A percentile compares a stretch with the other conserved stretches of the same genome.
These are phyloP conservation scores for Amphipoea lucens DNA, from an alignment of 2,888 invertebrate species.

Conservation along the genomic window DNA sequence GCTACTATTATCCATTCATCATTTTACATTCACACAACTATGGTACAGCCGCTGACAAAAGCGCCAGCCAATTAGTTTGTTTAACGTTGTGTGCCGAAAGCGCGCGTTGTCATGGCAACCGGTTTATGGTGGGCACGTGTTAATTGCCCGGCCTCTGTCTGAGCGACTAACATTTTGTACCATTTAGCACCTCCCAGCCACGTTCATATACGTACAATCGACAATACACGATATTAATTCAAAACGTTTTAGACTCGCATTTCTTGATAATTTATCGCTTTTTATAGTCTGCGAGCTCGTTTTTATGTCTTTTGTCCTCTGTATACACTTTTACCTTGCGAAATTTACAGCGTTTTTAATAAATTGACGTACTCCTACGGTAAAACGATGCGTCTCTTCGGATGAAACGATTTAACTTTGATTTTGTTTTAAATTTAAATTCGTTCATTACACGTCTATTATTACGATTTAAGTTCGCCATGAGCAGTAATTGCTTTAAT, in stretches of 20 bases:
- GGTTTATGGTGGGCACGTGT: constrained; percentile 77
- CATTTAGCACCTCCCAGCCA: constrained; percentile 78
- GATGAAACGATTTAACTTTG: constrained; percentile 50
- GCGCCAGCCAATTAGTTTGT: constrained; percentile 85
- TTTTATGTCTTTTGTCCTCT: constrained; percentile 34
- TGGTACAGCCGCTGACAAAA: constrained; percentile 76
- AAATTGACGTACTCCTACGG: constrained; percentile 31
- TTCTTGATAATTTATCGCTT: constrained; percentile 50
- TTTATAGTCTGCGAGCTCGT: constrained; percentile 16
- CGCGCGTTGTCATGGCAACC: constrained; percentile 79
- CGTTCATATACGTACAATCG: constrained; percentile 49
- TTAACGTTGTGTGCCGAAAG: constrained; percentile 79
- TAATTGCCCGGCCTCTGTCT: constrained; percentile 81
- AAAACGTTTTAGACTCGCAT: constrained; percentile 46
- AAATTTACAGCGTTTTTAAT: constrained; percentile 35
- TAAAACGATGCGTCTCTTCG: constrained; percentile 33
- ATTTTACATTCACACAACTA: constrained; percentile 63
- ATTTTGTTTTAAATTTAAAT: constrained; percentile 58
- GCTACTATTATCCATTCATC: constrained; percentile 62
- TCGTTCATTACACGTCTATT: constrained; percentile 52
- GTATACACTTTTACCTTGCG: constrained; percentile 23
- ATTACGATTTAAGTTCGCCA: constrained; percentile 50
- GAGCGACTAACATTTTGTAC: constrained; percentile 79
- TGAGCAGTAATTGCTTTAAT: constrained; percentile 59
- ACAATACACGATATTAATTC: constrained; percentile 54